Evolutionary conservation across 2,113 vertebrate genomes (phyloP), one percentile per base, ranked within the genome.

Genomic region (Siniperca chuatsi): DNA sequence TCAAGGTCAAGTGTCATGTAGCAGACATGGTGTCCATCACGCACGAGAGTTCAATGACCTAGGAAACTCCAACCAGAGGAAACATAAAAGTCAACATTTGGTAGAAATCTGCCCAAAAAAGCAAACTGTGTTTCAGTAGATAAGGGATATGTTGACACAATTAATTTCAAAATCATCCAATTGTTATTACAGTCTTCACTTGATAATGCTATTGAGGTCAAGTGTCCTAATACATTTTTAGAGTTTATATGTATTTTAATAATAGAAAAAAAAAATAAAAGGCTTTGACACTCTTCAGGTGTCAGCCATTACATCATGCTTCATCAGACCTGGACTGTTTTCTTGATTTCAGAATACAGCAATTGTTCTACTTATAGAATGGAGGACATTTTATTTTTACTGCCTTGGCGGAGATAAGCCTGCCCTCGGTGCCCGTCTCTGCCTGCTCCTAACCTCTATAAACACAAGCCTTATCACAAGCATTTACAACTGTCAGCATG

Each of bases 361-460:
- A 57, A 29, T 82, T 90, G 50, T 33, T 84, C 81, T 74, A 87
- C 75, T 90, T 83, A 50, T 66, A 73, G 82, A 79, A 69, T 86
- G 79, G 95, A 93, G 89, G 94, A 78, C 87, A 68, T 82, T 92
- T 87, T 76, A 61, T 77, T 94, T 90, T 88, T 89, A 90, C 48
- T 71, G 90, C 90, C 89, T 68, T 12, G 25, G 21, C 15, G 33
- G 58, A 89, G 94, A 95, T 95, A 95, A 95, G 92, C 5, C 29
- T 29, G 79, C 67, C 81, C 95, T 96, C 94, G 79, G 95, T 96
- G 93, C 85, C 88, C 78, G 89, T 95, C 95, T 93, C 94, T 92
- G 94, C 90, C 94, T 93, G 92, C 91, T 94, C 95, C 94, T 73
- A 87, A 87, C 89, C 66, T 81, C 93, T 86, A 95, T 96, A 96